Conservation (phyloP, 23 tunicate species). For the Aplidium turbinatum region DNA sequence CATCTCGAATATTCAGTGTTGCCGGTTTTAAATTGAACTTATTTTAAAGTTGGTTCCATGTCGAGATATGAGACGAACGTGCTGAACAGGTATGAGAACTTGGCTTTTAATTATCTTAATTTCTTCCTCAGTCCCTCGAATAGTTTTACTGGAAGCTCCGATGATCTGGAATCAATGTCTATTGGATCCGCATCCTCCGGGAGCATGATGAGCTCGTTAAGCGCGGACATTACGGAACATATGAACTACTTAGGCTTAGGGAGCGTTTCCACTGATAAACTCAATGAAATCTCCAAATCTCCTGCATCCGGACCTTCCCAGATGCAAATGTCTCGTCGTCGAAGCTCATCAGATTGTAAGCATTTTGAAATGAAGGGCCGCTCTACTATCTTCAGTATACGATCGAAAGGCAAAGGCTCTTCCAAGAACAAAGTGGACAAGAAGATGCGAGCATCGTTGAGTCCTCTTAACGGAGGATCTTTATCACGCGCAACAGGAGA, state of each 20-base stretch:
- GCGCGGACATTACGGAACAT: slow-evolving; percentile 14
- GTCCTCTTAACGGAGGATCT: slow-evolving; percentile 23
- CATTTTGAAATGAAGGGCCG: slow-evolving; percentile 21
- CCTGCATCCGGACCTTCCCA: neutral
- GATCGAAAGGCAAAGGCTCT: slow-evolving; percentile 46
- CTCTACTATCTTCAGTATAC: slow-evolving; percentile 18
- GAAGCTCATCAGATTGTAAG: slow-evolving; percentile 62
- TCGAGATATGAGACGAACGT: too few relatives aligned
- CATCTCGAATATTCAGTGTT: too few relatives aligned
- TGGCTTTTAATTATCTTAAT: too few relatives aligned
- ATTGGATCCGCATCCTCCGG: neutral
- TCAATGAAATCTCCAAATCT: neutral
- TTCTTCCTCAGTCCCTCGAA: neutral
- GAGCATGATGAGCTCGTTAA: slow-evolving; percentile 11
- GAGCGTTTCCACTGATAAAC: neutral
- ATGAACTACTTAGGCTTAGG: slow-evolving; percentile 1
- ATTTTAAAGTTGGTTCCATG: too few relatives aligned
- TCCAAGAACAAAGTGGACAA: slow-evolving; percentile 39
- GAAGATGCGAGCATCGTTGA: slow-evolving; percentile 42
- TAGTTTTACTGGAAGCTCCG: neutral
- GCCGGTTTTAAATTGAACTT: too few relatives aligned
- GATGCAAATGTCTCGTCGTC: slow-evolving; percentile 23
- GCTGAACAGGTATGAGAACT: too few relatives aligned
- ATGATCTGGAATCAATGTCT: slow-evolving; percentile 3
- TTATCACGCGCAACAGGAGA: slow-evolving; percentile 1